These are phyloP conservation scores for Orycteropus afer DNA, from an alignment of 2,113 vertebrate species.

Conservation along the genomic window DNA sequence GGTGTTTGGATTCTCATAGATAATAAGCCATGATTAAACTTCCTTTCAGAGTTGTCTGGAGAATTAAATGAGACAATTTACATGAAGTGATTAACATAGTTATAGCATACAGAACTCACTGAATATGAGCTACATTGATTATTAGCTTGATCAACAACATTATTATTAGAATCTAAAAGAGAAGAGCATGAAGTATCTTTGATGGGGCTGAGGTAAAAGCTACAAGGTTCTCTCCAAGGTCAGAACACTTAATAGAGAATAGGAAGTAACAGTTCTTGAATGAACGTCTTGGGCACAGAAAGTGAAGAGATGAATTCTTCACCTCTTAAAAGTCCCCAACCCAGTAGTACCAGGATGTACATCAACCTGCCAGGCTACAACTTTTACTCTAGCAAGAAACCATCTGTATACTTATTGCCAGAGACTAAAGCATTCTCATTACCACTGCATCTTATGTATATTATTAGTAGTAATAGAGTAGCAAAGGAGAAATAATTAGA, in stretches of 20 bases:
- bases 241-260: background rate
- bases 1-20: background rate
- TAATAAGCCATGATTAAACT: constrained; percentile 2
- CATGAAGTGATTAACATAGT: background rate
- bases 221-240: background rate
- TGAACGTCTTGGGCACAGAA: background rate
- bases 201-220: background rate
- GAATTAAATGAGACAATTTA: constrained; percentile 10
- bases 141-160: background rate
- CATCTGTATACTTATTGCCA: background rate
- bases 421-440: background rate
- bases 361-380: background rate
- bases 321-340: background rate
- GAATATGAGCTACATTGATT: background rate
- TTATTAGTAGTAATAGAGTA: background rate
- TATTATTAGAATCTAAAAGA: background rate
- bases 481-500: background rate
- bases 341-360: background rate
- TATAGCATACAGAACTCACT: background rate
- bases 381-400: background rate
- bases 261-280: background rate
- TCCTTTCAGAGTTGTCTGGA: background rate
- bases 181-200: background rate
- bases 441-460: background rate
- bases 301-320: background rate